A percentile compares a stretch with the other conserved stretches of the same genome.
Conservation (phyloP, 2,888 invertebrate species). For the Folsomia manolachei region DNA sequence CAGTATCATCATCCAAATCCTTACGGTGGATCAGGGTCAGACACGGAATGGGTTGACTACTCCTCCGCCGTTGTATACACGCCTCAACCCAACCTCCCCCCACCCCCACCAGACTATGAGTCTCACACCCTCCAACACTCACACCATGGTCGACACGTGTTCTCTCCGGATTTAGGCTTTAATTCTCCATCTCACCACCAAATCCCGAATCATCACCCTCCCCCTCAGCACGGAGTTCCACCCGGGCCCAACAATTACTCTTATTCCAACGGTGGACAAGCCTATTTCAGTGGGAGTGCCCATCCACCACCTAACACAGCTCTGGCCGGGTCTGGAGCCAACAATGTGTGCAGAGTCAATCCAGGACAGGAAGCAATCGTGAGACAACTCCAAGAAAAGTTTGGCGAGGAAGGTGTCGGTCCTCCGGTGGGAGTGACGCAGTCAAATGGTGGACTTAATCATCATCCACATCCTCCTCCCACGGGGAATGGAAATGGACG, state of each 20-base stretch:
- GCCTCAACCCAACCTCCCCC: slow-evolving; percentile 20
- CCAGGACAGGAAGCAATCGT: slow-evolving; percentile 32
- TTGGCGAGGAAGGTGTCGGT: slow-evolving; percentile 9
- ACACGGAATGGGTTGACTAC: slow-evolving; percentile 35
- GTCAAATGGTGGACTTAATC: not conserved
- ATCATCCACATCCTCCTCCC: not conserved
- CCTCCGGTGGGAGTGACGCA: not conserved
- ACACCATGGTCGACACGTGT: too few relatives aligned
- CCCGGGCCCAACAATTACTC: slow-evolving; percentile 24
- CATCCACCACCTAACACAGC: too few relatives aligned
- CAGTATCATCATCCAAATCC: slow-evolving; percentile 17
- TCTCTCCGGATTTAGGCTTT: slow-evolving; percentile 18
- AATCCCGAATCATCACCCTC: slow-evolving; percentile 28
- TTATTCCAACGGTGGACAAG: slow-evolving; percentile 22
- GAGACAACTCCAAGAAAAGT: slow-evolving; percentile 45
- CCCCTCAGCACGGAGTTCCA: slow-evolving; percentile 22
- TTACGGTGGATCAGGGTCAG: slow-evolving; percentile 10
- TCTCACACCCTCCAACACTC: not conserved
- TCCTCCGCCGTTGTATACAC: slow-evolving; percentile 5
- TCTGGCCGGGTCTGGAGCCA: too few relatives aligned
- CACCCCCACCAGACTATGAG: slow-evolving; percentile 3
- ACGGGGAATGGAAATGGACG: not conserved
- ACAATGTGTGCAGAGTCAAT: slow-evolving; percentile 13
- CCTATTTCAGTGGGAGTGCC: not conserved
- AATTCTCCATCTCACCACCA: not conserved